Evolutionary conservation across 2,113 vertebrate genomes (phyloP).

Genomic region (Salvelinus namaycush): DNA sequence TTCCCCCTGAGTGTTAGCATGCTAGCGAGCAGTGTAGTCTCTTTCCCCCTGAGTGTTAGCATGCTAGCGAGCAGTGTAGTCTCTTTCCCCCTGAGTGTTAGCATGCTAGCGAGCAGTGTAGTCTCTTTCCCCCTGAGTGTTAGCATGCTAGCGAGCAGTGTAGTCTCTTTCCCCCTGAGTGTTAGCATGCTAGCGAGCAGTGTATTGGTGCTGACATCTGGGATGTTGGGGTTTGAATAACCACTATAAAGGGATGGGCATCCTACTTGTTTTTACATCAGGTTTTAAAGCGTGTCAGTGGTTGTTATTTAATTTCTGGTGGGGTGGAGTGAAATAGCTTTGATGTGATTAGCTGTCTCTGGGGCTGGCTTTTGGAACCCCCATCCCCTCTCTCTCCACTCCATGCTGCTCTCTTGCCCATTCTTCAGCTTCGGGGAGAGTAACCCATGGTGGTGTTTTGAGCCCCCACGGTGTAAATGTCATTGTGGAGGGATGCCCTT

Average conservation of each 20-base stretch:
- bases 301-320: constrained; percentile 12
- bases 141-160: too few relatives aligned
- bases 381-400: constrained; percentile 47
- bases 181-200: background rate
- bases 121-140: too few relatives aligned
- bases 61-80: too few relatives aligned
- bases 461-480: constrained; percentile 72
- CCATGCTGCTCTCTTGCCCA: constrained; percentile 63
- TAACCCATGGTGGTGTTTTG: constrained; percentile 69
- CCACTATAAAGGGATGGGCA: background rate
- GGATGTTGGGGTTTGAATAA: background rate
- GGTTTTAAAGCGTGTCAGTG: background rate
- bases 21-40: too few relatives aligned
- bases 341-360: constrained; percentile 42
- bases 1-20: too few relatives aligned
- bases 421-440: constrained; percentile 65
- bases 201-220: constrained; percentile 9
- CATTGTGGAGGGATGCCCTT: constrained; percentile 64
- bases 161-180: too few relatives aligned
- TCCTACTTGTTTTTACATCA: background rate
- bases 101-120: too few relatives aligned
- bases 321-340: constrained; percentile 57
- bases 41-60: too few relatives aligned
- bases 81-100: too few relatives aligned
- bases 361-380: background rate